A percentile compares a stretch with the other conserved stretches of the same genome.
phyloP scores from a whole-genome alignment of 2,888 invertebrate species.

The Thera obeliscata region DNA sequence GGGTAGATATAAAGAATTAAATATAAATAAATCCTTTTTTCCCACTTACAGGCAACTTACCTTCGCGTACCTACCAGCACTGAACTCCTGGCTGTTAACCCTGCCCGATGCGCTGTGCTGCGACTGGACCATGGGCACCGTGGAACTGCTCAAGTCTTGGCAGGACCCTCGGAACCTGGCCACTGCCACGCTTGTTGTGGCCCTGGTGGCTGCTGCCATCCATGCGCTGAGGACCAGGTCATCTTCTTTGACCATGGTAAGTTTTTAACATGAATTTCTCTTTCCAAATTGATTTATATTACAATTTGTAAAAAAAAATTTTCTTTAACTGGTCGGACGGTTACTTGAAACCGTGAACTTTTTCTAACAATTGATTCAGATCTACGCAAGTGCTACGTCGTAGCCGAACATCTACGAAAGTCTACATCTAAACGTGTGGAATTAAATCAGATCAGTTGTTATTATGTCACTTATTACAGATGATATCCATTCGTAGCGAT shows the following conservation, averaged over 20 bases:
- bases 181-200: slow-evolving; percentile 88
- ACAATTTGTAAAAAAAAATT: no score
- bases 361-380: no score
- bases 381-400: slow-evolving; percentile 7
- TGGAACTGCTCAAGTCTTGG: slow-evolving; percentile 92
- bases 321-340: no score
- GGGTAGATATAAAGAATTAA: no score
- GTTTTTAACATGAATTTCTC: slow-evolving; percentile 12
- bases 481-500: no score
- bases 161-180: slow-evolving; percentile 92
- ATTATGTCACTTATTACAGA: background rate
- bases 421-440: background rate
- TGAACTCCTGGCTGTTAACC: slow-evolving; percentile 95
- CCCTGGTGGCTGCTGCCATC: slow-evolving; percentile 84
- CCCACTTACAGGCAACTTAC: slow-evolving; percentile 89
- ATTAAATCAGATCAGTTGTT: background rate
- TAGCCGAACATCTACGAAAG: background rate
- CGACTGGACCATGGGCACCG: slow-evolving; percentile 99
- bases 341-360: no score
- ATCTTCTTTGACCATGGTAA: slow-evolving; percentile 78
- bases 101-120: slow-evolving; percentile 96
- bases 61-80: slow-evolving; percentile 95
- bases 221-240: slow-evolving; percentile 74
- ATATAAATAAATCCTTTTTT: background rate
- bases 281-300: no score